These are phyloP conservation scores for Gambusia yucatana DNA, from an alignment of 2,797 vertebrate species.

Conservation along the genomic window DNA sequence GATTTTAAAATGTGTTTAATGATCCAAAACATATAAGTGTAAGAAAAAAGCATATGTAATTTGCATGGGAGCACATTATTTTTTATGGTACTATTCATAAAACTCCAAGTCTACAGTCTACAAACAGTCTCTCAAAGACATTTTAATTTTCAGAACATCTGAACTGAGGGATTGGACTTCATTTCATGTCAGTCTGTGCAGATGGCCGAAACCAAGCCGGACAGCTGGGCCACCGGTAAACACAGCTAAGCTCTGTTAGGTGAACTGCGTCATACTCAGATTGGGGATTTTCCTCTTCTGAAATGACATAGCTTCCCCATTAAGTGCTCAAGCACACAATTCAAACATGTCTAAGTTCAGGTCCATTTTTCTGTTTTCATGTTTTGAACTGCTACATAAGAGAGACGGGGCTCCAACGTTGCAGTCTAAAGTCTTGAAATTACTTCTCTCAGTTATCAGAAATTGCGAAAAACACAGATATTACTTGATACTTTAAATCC, in stretches of 20 bases:
- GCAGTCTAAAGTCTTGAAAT: not conserved
- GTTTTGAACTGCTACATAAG: not conserved
- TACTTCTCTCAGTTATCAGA: not conserved
- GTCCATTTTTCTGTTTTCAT: not conserved
- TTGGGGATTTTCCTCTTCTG: constrained; percentile 69
- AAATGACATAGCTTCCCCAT: constrained; percentile 40
- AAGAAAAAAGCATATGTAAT: not conserved
- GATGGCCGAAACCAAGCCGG: constrained; percentile 26
- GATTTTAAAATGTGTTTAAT: not conserved
- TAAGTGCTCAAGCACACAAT: constrained; percentile 21
- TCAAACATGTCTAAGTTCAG: constrained; percentile 13
- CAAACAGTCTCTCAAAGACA: not conserved
- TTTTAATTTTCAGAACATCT: not conserved
- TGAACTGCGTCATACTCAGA: constrained; percentile 66
- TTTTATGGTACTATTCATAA: not conserved
- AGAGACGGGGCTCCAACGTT: not conserved
- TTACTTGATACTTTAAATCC: not conserved
- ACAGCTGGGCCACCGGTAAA: constrained; percentile 67
- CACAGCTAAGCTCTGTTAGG: constrained; percentile 68
- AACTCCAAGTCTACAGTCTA: not conserved
- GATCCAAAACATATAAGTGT: not conserved
- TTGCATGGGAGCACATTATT: not conserved
- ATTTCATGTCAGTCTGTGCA: constrained; percentile 22
- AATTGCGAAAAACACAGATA: not conserved
- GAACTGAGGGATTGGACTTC: constrained; percentile 7